phyloP scores from a whole-genome alignment of 2,888 invertebrate genomes.

The Cybosia mesomella region DNA sequence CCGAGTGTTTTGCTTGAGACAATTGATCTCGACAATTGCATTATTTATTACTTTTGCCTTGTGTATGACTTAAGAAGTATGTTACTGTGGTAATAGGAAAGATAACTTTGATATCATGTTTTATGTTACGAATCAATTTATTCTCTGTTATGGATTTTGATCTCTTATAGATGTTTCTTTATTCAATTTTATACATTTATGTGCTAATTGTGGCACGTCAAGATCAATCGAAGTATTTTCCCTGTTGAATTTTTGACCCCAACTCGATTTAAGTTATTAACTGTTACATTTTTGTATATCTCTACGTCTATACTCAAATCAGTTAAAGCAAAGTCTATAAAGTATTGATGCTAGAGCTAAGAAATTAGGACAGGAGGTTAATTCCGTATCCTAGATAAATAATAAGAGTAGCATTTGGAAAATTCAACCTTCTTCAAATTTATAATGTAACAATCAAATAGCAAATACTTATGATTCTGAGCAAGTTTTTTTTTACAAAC shows the following conservation, averaged over 20 bases:
- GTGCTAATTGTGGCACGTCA: not conserved
- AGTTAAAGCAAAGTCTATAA: not conserved
- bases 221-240: not conserved
- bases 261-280: not conserved
- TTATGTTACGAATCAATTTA: not conserved
- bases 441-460: not conserved
- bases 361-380: not conserved
- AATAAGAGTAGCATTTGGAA: not conserved
- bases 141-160: not conserved
- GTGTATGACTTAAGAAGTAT: slow-evolving; percentile 28
- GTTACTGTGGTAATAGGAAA: slow-evolving; percentile 9
- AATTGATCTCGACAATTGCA: slow-evolving; percentile 48
- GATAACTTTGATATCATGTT: not conserved
- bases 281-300: not conserved
- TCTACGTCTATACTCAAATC: not conserved
- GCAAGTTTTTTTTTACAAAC: not conserved
- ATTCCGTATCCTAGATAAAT: not conserved
- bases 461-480: not conserved
- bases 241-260: not conserved
- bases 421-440: not conserved
- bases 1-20: slow-evolving; percentile 35
- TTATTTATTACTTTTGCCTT: slow-evolving; percentile 38
- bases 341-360: too few relatives aligned
- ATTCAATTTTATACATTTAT: not conserved
- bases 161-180: not conserved